Evolutionary conservation across 1,140 invertebrate species (phyloP).

Genomic region (Drosophila ohnishii): DNA sequence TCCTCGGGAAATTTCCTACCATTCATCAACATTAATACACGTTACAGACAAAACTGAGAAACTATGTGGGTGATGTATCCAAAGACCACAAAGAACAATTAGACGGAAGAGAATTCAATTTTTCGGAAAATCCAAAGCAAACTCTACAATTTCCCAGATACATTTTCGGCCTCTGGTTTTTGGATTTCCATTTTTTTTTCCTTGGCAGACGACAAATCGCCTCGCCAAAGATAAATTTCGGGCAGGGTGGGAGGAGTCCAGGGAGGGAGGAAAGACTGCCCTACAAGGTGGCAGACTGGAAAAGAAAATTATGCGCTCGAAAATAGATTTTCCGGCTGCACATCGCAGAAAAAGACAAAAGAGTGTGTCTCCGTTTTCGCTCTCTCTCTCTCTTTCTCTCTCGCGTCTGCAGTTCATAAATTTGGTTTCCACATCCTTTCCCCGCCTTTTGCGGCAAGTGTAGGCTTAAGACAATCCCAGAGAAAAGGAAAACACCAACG

Average conservation of each 20-base stretch:
- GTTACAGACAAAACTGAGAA: slow-evolving; percentile 16
- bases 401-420: slow-evolving; percentile 76
- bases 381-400: slow-evolving; percentile 13
- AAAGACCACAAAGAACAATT: slow-evolving; percentile 22
- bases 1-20: not conserved
- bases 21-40: slow-evolving; percentile 32
- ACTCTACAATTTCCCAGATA: slow-evolving; percentile 21
- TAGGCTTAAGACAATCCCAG: slow-evolving; percentile 55
- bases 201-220: slow-evolving; percentile 66
- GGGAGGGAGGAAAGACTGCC: slow-evolving; percentile 38
- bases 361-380: slow-evolving; percentile 1
- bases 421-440: slow-evolving; percentile 60
- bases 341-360: slow-evolving; percentile 38
- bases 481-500: slow-evolving; percentile 35
- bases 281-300: slow-evolving; percentile 70
- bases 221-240: slow-evolving; percentile 56
- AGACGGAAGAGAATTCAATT: slow-evolving; percentile 32
- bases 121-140: slow-evolving; percentile 34
- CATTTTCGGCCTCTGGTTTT: slow-evolving; percentile 30
- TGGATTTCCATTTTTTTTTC: not conserved
- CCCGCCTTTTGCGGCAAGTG: slow-evolving; percentile 41
- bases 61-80: not conserved
- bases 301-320: slow-evolving; percentile 75
- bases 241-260: not conserved
- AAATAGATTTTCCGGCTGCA: slow-evolving; percentile 77